Conservation (phyloP, 2,797 vertebrate genomes). For the Crossoptilon crossoptilon region DNA sequence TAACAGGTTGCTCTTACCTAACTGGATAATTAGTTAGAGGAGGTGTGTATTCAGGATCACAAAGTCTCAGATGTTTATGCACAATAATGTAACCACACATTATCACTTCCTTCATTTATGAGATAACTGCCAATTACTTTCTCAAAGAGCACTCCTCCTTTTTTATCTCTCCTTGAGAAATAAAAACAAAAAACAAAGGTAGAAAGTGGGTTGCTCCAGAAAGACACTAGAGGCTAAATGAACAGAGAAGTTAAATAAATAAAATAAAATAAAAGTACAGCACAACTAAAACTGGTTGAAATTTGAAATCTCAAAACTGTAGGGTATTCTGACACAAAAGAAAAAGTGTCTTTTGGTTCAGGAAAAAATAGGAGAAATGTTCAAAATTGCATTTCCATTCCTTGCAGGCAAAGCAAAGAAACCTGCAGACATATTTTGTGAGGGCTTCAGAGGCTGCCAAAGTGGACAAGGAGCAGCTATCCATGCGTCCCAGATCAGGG, state of each 20-base stretch:
- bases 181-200: not conserved
- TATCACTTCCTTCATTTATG: not conserved
- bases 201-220: not conserved
- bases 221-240: not conserved
- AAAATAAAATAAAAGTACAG: not conserved
- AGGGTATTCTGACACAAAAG: not conserved
- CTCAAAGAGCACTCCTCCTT: not conserved
- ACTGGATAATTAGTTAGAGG: not conserved
- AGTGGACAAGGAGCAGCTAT: not conserved
- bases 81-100: not conserved
- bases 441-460: not conserved
- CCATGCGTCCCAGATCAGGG: not conserved
- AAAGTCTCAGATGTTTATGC: not conserved
- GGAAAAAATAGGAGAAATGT: not conserved
- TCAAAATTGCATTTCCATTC: not conserved
- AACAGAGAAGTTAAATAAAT: not conserved
- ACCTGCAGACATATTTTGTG: not conserved
- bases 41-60: rapidly evolving
- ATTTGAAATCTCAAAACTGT: not conserved
- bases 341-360: not conserved
- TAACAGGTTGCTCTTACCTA: not conserved
- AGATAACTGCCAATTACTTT: not conserved
- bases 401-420: not conserved
- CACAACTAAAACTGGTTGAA: not conserved
- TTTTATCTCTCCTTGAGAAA: not conserved